phyloP scores from a whole-genome alignment of 2,888 invertebrate species.

The Mesochorus sp. region DNA sequence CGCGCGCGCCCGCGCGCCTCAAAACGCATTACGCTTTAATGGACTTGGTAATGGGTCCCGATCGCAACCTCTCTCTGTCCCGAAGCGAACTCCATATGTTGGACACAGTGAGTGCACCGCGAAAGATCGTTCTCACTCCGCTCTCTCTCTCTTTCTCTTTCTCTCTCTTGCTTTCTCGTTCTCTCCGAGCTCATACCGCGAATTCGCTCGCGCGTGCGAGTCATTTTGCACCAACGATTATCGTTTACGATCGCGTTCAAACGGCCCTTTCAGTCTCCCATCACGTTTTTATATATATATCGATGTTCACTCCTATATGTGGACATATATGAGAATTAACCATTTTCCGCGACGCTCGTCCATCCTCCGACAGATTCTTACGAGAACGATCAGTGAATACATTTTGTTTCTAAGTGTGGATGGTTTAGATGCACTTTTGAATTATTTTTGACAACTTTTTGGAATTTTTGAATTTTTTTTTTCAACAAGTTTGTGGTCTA shows the following conservation, averaged over 20 bases:
- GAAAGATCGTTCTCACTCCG: conserved; percentile 38
- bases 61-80: conserved; percentile 46
- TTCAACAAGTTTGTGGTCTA: no score
- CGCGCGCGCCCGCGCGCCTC: conserved; percentile 22
- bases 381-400: no score
- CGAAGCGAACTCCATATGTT: conserved; percentile 12
- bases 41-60: conserved; percentile 64
- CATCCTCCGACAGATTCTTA: no score
- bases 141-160: no score
- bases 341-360: neutral
- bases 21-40: conserved; percentile 61
- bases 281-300: neutral
- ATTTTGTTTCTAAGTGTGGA: no score
- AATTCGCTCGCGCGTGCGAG: conserved; percentile 60
- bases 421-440: no score
- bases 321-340: conserved; percentile 16
- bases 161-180: no score
- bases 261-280: conserved; percentile 24
- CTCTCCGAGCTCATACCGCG: conserved; percentile 49
- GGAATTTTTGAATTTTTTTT: no score
- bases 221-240: conserved; percentile 61
- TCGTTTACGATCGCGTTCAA: conserved; percentile 58
- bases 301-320: conserved; percentile 24
- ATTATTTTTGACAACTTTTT: no score
- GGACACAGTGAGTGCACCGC: conserved; percentile 32